Conservation (phyloP, 1,140 invertebrate species). For the Bombus consobrinus region DNA sequence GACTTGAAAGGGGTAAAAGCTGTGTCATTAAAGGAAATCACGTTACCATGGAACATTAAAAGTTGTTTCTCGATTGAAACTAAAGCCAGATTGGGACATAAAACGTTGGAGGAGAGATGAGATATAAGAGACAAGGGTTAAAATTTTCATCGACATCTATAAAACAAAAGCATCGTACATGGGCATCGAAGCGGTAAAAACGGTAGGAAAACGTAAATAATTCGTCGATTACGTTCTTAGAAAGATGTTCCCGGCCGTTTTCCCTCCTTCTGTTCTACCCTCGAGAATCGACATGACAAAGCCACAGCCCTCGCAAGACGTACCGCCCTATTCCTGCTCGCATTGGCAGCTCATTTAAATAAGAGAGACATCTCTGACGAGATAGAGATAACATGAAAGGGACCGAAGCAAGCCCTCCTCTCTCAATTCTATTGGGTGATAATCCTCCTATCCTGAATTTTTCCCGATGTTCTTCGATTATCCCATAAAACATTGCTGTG, state of each 20-base stretch:
- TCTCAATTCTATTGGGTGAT: constrained; percentile 37
- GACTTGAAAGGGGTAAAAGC: too few species aligned
- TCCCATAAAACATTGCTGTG: constrained; percentile 13
- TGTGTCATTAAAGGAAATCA: too few species aligned
- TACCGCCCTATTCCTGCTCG: neutral
- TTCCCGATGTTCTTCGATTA: constrained; percentile 29
- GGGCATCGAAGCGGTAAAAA: neutral
- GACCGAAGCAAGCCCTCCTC: neutral
- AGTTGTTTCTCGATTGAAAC: neutral
- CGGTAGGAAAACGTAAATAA: neutral
- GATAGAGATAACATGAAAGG: constrained; percentile 49
- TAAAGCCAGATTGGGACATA: neutral
- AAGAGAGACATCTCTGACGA: constrained; percentile 53
- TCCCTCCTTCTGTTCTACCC: neutral
- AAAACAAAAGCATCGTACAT: neutral
- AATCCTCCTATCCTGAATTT: constrained; percentile 35
- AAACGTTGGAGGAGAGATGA: too few species aligned
- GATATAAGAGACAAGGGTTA: neutral
- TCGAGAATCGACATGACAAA: neutral
- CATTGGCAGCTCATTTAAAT: constrained; percentile 48
- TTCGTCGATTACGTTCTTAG: constrained; percentile 5
- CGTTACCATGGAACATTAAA: neutral
- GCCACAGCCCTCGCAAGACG: constrained; percentile 13
- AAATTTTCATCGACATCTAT: neutral
- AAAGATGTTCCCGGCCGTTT: neutral